Evolutionary conservation across 2,888 invertebrate species (phyloP), one percentile per base, ranked within the genome.

Genomic region (Trileptium ribeirensis): DNA sequence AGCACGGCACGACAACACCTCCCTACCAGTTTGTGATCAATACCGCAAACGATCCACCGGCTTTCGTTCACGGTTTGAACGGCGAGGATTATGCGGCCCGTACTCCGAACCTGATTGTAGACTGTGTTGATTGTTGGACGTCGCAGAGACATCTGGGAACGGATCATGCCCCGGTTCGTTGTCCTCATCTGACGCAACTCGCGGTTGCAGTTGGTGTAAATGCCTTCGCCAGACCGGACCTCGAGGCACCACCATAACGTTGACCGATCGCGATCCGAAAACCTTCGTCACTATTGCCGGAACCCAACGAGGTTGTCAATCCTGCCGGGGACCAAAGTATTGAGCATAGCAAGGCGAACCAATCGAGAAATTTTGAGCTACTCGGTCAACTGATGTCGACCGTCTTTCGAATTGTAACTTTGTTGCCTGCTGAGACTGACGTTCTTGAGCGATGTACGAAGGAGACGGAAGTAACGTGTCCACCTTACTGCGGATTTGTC

Each of bases 161-260:
- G 51, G 51, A 51, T 51, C 51, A 51, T 51, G 51, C 51, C 51
- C 36, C 31, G 67, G 77, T 67, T 70, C 70, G 33, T 33, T 33
- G 36, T 80, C 80, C 36, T 80, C 80, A 15, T 31, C 81, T 34
- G 80, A 29, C 29, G 81, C 37, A 34, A 74, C 79, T 31, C 80
- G 81, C n/a, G 81, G 81, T 33, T 74, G 81, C 37, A 80, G 39
- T 80, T 80, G 80, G 24, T 80, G 33, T 81, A 31, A 24, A 80
- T 80, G 80, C n/a, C 80, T 34, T 31, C 80, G 29, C 80, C 80
- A 80, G 24, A 81, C 31, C 39, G 80, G 80, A n/a, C 80, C 80
- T 78, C 77, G 70, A 15, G 79, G 79, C n/a, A 29, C 3, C 29
- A 79, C 80, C 31, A 24, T 29, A n/a, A 80, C 36, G 80, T 80